These are phyloP conservation scores for Pedetes capensis DNA, from an alignment of 2,113 vertebrate species.

Conservation along the genomic window DNA sequence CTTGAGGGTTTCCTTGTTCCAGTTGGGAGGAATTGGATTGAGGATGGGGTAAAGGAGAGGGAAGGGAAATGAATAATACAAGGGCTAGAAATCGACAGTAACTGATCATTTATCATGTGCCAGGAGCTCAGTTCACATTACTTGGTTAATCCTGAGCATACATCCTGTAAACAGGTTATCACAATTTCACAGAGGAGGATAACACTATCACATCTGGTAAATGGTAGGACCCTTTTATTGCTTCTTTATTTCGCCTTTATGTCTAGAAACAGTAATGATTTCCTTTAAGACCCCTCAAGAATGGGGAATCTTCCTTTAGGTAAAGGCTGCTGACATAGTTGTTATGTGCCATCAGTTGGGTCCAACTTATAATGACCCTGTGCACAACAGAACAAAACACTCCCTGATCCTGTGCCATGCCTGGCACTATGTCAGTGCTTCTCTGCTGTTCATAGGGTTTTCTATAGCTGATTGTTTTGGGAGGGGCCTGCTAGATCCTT, in stretches of 20 bases:
- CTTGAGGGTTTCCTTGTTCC: conserved; percentile 7
- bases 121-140: background rate
- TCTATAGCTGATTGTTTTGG: too few species aligned
- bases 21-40: background rate
- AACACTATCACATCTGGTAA: background rate
- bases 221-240: background rate
- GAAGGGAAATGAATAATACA: background rate
- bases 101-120: background rate
- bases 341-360: too few species aligned
- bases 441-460: too few species aligned
- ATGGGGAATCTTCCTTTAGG: background rate
- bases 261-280: background rate
- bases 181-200: background rate
- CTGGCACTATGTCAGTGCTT: too few species aligned
- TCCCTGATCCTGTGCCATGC: too few species aligned
- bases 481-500: too few species aligned
- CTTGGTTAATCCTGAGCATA: background rate
- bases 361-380: too few species aligned
- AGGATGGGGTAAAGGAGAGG: background rate
- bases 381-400: too few species aligned
- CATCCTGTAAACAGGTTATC: background rate
- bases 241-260: background rate
- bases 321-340: background rate
- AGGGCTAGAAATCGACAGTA: background rate
- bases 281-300: background rate